Evolutionary conservation across 2,113 vertebrate genomes (phyloP), one percentile per base, ranked within the genome.

Genomic region (Perognathus longimembris): DNA sequence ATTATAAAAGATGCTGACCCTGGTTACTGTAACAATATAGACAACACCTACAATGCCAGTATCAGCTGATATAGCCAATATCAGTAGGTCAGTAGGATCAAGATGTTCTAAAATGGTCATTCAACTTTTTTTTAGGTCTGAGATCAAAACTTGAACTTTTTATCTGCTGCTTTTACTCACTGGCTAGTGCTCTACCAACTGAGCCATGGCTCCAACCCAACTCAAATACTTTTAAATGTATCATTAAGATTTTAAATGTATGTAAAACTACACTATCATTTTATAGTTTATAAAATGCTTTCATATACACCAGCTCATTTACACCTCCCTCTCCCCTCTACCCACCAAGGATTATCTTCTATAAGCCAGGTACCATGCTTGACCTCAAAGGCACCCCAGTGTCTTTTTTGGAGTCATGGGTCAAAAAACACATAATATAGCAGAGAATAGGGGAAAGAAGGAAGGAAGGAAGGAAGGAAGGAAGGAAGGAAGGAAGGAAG

Each of bases 241-340:
- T 54, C 50, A 54, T 54, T 54, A 54, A 54, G 12, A 54, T 54
- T 12, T 8, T 45, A 45, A 45, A 54, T 54, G 50, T 92, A 88
- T 42, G 7, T 30, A 93, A 95, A 92, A 87, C n/a, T 32, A 90
- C 66, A 82, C 22, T 90, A 78, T 40, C 34, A 93, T 32, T 83
- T 92, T 89, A 85, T 61, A 94, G 83, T 80, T 96, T 94, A 92
- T 45, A 94, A 96, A 96, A 94, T 94, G 76, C 85, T 73, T 95
- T 95, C 83, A 94, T 64, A 73, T 91, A 77, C 63, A 73, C 17
- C 11, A 93, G 63, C 20, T 87, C 42, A 89, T 86, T 88, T 86
- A 79, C 83, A 67, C 18, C 28, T 92, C n/a, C 38, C 12, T 92
- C 36, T 80, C 79, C 40, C 30, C 76, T 91, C 32, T 75, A 71